Evolutionary conservation across 2,797 vertebrate species (phyloP), one percentile per base, ranked within the genome.

Genomic region (Microcaecilia unicolor): DNA sequence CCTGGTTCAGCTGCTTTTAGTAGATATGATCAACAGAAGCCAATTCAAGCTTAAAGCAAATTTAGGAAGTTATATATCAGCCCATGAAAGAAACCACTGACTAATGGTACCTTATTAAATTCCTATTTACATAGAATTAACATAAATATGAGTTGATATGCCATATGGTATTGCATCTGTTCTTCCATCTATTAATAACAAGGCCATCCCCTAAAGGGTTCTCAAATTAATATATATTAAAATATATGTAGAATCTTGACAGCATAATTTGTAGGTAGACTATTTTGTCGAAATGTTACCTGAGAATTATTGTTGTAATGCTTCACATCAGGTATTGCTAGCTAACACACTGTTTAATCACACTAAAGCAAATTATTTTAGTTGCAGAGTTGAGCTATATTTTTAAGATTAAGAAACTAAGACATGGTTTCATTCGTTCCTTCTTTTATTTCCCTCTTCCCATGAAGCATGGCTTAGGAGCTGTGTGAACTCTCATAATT

Each of bases 101-200:
- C 70, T 81, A 78, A 81, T 78, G 68, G 61, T 64, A 66, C 51
- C 70, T 72, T 80, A 80, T 83, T 82, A 80, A 82, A 80, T 80
- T 61, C 64, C 64, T 74, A 81, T 83, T 81, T 83, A 76, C 74
- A 77, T 64, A 70, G 66, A 72, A 83, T 85, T 82, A 78, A 68
- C 74, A 84, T 83, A 80, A 82, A 80, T 71, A 85, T 76, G 78
- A 77, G 57, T 73, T 78, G 65, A 60, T 61, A 66, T 61, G 61
- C 76, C 78, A 83, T 83, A 83, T 83, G 82, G 66, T 70, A 37
- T 40, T 47, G 40, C 76, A 80, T 80, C 79, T 85, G 82, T 40
- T 76, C 48, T 64, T 70, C 41, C 66, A 52, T 66, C 58, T 70
- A 80, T 76, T 75, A 78, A 76, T 76, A 78, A 80, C 57, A 71